Base-by-base conservation (phyloP, 1,140 invertebrate genomes). In the Philaenus spumarius region DNA sequence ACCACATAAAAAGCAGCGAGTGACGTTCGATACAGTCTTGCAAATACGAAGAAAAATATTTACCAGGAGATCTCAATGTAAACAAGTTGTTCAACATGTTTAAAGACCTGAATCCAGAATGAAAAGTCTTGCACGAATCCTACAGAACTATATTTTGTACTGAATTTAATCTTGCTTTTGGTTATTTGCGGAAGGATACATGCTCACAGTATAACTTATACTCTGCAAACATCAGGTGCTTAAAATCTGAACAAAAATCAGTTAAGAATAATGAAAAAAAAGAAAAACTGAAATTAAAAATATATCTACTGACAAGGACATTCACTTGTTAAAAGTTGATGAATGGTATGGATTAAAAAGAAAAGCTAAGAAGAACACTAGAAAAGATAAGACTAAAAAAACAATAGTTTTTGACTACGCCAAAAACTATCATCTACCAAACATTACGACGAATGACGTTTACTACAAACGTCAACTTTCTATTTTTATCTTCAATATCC, bases 361-460 rank as follows among this genome's bases (percentile, higher is more conserved):
- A n/a, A 47, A 30, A 17, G 37, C 48, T 19, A 51, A 30, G 24
- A 35, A 24, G 22, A 23, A 55, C 30, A 20, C 22, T 26, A 43
- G 34, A 39, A 26, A 53, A 45, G 1, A 22, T 19, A 30, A 34
- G n/a, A 59, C 45, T 45, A 50, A 43, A 46, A 52, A 61, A 39
- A 39, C 52, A n/a, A 53, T 64, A 42, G 46, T 50, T 11, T 46
- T 62, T 35, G 56, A 64, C 20, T 61, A 57, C 43, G 19, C 48
- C n/a, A 57, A 53, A 53, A 63, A 63, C 42, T 55, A 62, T 19
- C 53, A 47, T 35, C 39, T 58, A 11, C 62, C 45, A n/a, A 60
- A 62, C 45, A 60, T 60, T 23, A 57, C 47, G 14, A 60, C 58
- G 3, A 62, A 62, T 45, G 52, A 57, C 22, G 43, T 60, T 14